Percentiles rank a stretch among this genome's conserved stretches.
These are phyloP conservation scores for Thunnus thynnus DNA, from an alignment of 2,113 vertebrate species.

Conservation along the genomic window DNA sequence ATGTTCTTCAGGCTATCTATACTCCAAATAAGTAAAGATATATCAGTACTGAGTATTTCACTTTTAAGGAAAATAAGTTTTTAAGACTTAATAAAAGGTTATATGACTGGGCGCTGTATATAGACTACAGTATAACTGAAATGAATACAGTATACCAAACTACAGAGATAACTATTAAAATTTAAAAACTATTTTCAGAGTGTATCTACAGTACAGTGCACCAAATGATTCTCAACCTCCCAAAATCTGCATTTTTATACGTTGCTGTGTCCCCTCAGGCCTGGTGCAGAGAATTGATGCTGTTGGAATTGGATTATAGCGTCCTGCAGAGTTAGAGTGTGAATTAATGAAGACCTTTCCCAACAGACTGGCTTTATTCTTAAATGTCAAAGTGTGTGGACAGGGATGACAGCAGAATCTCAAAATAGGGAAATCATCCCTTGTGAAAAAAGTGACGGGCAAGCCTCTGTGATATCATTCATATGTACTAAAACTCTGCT, in stretches of 20 bases:
- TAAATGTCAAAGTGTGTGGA: conserved; percentile 43
- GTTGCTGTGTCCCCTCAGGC: not conserved
- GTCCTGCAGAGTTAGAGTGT: conserved; percentile 7
- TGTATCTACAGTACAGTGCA: not conserved
- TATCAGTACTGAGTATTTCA: not conserved
- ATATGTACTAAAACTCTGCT: not conserved
- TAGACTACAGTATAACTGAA: not conserved
- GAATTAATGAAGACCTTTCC: conserved; percentile 54
- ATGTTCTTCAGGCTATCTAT: too few relatives aligned
- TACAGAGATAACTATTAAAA: not conserved
- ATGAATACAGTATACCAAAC: not conserved
- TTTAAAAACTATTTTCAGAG: conserved; percentile 2
- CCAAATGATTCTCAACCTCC: conserved; percentile 4
- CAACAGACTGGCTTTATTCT: conserved; percentile 45
- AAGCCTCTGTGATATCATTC: not conserved
- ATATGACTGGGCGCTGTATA: not conserved
- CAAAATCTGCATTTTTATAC: conserved; percentile 27
- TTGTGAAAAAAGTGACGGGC: not conserved
- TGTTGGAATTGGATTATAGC: conserved; percentile 19
- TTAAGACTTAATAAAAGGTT: not conserved
- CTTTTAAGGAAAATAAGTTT: not conserved
- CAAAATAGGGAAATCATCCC: conserved; percentile 9
- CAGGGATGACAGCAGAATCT: conserved; percentile 7
- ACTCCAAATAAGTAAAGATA: too few relatives aligned
- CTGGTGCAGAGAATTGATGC: not conserved